These are phyloP conservation scores for Opisthocomus hoazin DNA, from an alignment of 2,113 vertebrate genomes.

Conservation along the genomic window DNA sequence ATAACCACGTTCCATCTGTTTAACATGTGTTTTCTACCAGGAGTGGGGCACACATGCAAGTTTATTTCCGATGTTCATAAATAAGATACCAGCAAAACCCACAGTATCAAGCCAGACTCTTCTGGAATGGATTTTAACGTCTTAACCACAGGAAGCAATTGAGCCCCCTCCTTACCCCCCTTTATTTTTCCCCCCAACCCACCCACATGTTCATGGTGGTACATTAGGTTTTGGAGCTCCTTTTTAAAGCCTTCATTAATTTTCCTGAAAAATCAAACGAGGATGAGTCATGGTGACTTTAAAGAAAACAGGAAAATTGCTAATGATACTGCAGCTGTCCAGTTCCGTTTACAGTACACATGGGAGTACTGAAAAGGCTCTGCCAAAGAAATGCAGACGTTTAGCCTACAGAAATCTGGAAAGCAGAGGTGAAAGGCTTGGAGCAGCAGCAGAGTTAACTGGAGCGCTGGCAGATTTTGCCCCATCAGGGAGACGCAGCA, in stretches of 20 bases:
- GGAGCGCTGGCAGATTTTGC: not conserved
- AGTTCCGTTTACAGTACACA: not conserved
- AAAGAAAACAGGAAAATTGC: not conserved
- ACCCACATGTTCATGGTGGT: constrained; percentile 15
- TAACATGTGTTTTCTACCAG: constrained; percentile 32
- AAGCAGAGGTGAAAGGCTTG: not conserved
- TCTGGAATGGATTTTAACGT: constrained; percentile 56
- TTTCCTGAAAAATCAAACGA: constrained; percentile 1
- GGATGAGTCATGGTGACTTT: not conserved
- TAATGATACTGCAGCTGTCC: not conserved
- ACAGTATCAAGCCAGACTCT: constrained; percentile 32
- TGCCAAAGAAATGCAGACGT: not conserved
- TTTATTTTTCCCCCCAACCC: not conserved
- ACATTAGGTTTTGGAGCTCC: not conserved
- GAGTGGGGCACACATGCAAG: constrained; percentile 40
- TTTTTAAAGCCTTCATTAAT: not conserved
- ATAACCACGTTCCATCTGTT: constrained; percentile 67
- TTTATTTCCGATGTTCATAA: constrained; percentile 62
- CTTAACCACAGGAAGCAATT: constrained; percentile 64
- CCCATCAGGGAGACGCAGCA: accelerated
- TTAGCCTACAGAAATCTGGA: not conserved
- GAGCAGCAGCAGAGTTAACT: not conserved
- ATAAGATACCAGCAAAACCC: constrained; percentile 58
- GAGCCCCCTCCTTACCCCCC: not conserved
- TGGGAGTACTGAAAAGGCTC: not conserved